A percentile compares a stretch with the other conserved stretches of the same genome.
These are phyloP conservation scores for Cassiopea xamachana DNA, from an alignment of 30 jellyfish, hydroid and myxozoan genomes.

Conservation along the genomic window DNA sequence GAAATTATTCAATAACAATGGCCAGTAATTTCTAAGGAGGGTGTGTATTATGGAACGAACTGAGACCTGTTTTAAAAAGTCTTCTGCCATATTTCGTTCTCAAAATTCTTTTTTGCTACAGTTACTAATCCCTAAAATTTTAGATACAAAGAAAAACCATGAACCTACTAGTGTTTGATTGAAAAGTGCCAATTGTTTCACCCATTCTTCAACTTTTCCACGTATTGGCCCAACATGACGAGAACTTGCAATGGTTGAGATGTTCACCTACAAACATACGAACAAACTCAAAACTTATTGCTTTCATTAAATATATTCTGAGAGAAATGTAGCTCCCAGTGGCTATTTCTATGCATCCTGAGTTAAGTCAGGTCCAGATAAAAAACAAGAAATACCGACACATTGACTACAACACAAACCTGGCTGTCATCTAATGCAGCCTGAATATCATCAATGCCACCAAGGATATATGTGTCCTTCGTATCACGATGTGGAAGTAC, in stretches of 20 bases:
- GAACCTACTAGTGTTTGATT: conserved; percentile 90
- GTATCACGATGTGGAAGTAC: conserved; percentile 97
- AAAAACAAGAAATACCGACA: too few species aligned
- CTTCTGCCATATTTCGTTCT: background rate
- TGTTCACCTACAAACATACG: conserved; percentile 73
- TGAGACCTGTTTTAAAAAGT: background rate
- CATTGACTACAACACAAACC: conserved; percentile 6
- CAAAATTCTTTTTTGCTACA: too few species aligned
- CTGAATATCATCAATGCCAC: conserved; percentile 98
- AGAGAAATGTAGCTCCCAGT: too few species aligned
- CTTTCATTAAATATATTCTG: too few species aligned
- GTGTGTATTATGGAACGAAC: too few species aligned
- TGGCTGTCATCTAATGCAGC: conserved; percentile 95
- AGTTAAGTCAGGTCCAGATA: too few species aligned
- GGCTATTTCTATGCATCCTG: too few species aligned
- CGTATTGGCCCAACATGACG: conserved; percentile 99
- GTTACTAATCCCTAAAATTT: background rate
- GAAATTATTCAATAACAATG: too few species aligned
- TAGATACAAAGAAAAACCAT: background rate
- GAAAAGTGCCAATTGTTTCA: conserved; percentile 86
- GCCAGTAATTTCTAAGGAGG: too few species aligned
- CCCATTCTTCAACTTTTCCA: conserved; percentile 99
- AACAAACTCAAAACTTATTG: background rate
- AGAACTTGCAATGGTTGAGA: conserved; percentile 98
- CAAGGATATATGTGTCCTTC: conserved; percentile 95